These are phyloP conservation scores for Dendroctonus ponderosae DNA, from an alignment of 1,140 invertebrate species.

Conservation along the genomic window DNA sequence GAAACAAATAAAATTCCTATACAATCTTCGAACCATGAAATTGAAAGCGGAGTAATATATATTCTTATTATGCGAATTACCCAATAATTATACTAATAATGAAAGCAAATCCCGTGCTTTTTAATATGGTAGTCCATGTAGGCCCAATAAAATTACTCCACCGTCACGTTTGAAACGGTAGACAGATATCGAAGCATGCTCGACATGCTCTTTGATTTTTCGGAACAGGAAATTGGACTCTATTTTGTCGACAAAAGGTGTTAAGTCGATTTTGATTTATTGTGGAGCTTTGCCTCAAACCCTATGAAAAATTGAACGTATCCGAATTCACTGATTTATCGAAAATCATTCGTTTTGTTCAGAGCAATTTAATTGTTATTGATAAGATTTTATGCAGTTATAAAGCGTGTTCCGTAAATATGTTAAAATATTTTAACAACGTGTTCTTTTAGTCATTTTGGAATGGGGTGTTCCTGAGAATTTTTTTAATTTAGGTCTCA, in stretches of 20 bases:
- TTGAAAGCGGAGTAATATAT: too few species aligned
- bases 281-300: conserved; percentile 33
- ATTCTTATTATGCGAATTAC: too few species aligned
- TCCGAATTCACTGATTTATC: conserved; percentile 20
- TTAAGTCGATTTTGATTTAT: conserved; percentile 40
- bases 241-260: conserved; percentile 39
- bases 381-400: too few species aligned
- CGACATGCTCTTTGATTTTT: conserved; percentile 32
- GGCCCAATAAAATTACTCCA: conserved; percentile 13
- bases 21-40: too few species aligned
- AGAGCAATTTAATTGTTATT: too few species aligned
- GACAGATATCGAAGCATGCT: conserved; percentile 27
- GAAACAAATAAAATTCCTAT: too few species aligned
- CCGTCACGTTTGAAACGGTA: conserved; percentile 3
- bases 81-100: too few species aligned
- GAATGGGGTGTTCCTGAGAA: too few species aligned
- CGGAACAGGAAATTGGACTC: conserved; percentile 39
- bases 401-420: too few species aligned
- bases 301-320: conserved; percentile 36
- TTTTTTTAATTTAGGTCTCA: too few species aligned
- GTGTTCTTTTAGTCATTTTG: too few species aligned
- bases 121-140: background rate
- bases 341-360: conserved; percentile 17
- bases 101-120: background rate
- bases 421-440: too few species aligned